Evolutionary conservation across 2,888 invertebrate species (phyloP).

Genomic region (Muscina levida): DNA sequence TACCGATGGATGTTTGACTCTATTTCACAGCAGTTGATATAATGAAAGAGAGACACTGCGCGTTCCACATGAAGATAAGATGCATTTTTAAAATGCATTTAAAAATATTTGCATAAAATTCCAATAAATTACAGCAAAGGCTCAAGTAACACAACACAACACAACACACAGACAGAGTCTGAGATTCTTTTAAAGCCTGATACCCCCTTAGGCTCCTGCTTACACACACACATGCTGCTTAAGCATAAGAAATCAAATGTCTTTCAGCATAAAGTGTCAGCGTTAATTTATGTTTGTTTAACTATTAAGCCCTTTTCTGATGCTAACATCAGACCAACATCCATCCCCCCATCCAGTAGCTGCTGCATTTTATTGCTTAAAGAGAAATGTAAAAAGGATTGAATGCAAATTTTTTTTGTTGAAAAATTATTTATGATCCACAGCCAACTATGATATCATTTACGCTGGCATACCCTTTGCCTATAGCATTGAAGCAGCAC

Average conservation of each 20-base stretch:
- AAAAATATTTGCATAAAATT: conserved; percentile 70
- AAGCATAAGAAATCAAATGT: conserved; percentile 55
- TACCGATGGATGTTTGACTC: conserved; percentile 39
- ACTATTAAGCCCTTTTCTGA: conserved; percentile 74
- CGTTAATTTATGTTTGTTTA: conserved; percentile 81
- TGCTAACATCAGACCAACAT: conserved; percentile 22
- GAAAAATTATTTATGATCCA: conserved; percentile 62
- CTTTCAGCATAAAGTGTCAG: conserved; percentile 76
- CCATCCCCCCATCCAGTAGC: conserved; percentile 21
- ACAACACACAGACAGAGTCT: conserved; percentile 6
- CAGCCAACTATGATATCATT: conserved; percentile 47
- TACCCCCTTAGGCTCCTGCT: background rate
- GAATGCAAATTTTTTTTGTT: conserved; percentile 67
- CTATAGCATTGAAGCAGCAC: background rate
- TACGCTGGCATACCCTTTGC: background rate
- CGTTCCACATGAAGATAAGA: conserved; percentile 36
- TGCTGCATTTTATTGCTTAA: too few species aligned
- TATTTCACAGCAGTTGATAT: background rate
- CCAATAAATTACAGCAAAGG: conserved; percentile 70
- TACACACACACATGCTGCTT: conserved; percentile 12
- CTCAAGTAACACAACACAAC: conserved; percentile 58
- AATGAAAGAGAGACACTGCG: background rate
- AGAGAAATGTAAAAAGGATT: conserved; percentile 53
- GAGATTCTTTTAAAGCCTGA: background rate
- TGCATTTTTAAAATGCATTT: conserved; percentile 61